These are phyloP conservation scores for Perccottus glenii DNA, from an alignment of 2,113 vertebrate species.

Conservation along the genomic window DNA sequence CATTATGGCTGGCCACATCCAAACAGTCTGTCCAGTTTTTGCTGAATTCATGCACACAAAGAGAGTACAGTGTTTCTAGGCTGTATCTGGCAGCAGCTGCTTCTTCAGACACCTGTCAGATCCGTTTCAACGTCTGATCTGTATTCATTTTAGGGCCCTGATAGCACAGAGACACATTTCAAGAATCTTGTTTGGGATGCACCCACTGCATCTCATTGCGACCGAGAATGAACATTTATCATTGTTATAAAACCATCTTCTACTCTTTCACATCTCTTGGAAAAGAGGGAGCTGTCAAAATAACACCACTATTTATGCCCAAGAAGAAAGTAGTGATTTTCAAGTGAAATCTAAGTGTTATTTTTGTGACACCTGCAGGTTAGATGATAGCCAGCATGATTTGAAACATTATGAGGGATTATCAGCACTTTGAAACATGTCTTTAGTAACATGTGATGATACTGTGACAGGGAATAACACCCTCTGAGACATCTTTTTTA, in stretches of 20 bases:
- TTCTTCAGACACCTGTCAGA: constrained; percentile 57
- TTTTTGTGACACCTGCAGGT: constrained; percentile 25
- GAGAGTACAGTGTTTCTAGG: constrained; percentile 27
- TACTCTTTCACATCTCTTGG: not conserved
- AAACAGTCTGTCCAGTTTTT: too few species aligned
- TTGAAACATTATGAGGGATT: not conserved
- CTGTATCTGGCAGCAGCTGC: constrained; percentile 42
- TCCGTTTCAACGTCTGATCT: constrained; percentile 55
- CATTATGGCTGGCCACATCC: too few species aligned
- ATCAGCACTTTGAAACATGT: constrained; percentile 6
- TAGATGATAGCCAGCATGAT: not conserved
- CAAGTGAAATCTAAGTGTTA: constrained; percentile 3
- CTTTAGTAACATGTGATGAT: constrained; percentile 19
- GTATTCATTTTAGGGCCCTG: constrained; percentile 61
- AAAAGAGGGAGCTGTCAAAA: constrained; percentile 20
- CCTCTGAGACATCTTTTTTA: constrained; percentile 18
- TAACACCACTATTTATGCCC: constrained; percentile 7
- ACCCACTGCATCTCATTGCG: constrained; percentile 44
- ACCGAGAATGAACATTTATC: constrained; percentile 52
- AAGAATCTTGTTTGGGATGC: constrained; percentile 40
- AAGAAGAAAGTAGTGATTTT: constrained; percentile 10
- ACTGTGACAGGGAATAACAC: constrained; percentile 11
- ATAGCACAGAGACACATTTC: constrained; percentile 38
- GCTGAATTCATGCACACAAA: constrained; percentile 1
- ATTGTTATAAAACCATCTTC: constrained; percentile 49